These are phyloP conservation scores for Leptinotarsa tumamoca DNA, from an alignment of 2,888 invertebrate genomes.

Conservation along the genomic window DNA sequence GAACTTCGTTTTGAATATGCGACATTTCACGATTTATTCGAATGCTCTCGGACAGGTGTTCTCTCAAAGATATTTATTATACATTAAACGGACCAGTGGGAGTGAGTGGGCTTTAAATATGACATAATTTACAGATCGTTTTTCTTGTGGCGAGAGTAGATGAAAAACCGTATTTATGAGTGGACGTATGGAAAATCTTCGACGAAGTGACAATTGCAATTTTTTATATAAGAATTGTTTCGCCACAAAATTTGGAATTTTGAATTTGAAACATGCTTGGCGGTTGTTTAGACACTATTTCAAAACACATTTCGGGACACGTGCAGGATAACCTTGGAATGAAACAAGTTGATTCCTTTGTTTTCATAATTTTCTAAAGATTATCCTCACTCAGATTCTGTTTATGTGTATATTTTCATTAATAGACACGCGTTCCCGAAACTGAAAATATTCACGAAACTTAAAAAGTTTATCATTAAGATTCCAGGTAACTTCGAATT, in stretches of 20 bases:
- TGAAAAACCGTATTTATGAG: not conserved
- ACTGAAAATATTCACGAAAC: too few relatives aligned
- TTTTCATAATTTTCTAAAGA: too few relatives aligned
- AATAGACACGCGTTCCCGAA: too few relatives aligned
- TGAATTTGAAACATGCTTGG: not conserved
- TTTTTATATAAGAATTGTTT: not conserved
- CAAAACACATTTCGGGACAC: too few relatives aligned
- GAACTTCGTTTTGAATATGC: not conserved
- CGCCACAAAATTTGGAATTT: not conserved
- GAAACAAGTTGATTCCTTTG: too few relatives aligned
- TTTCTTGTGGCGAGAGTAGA: not conserved
- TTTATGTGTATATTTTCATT: too few relatives aligned
- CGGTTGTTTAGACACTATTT: too few relatives aligned
- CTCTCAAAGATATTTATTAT: not conserved
- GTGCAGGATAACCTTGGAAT: too few relatives aligned
- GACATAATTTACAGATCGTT: slow-evolving; percentile 6
- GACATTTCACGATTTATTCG: not conserved
- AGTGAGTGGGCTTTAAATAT: slow-evolving; percentile 12
- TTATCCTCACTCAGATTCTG: too few relatives aligned
- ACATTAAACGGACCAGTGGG: slow-evolving; percentile 13
- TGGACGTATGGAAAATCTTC: not conserved
- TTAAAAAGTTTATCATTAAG: too few relatives aligned
- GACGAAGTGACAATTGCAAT: not conserved
- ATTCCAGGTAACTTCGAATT: too few relatives aligned
- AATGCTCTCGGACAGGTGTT: slow-evolving; percentile 6